Base-by-base conservation (phyloP, 2,797 vertebrate species). In the Clarias laeviceps region DNA sequence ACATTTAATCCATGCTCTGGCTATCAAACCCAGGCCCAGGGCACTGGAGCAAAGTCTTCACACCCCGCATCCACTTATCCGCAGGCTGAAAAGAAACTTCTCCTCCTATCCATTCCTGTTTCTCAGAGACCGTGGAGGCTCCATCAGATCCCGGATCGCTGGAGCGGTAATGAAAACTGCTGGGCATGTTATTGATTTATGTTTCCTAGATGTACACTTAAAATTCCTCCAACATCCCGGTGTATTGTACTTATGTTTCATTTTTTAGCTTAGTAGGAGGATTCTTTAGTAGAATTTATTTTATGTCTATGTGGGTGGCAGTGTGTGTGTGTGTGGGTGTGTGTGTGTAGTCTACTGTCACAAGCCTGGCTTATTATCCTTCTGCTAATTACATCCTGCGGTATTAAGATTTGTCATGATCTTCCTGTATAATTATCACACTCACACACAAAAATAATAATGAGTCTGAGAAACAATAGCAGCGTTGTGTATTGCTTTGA, bases 321-420 rank as follows among this genome's bases (percentile, higher is more conserved):
- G 29, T 34, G 64, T 40, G 82, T 12, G 15, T 45, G 70, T 32
- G 40, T 59, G 68, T n/a, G 45, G 24, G 76, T 57, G 59, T 82
- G 24, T 86, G 69, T 88, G 80, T 82, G 34, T 73, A 12, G 40
- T 17, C 73, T 68, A 29, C 80, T 86, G 73, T 84, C 70, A 84
- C 37, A 85, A 77, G 37, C 57, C 29, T 59, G 61, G 56, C 57
- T 86, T 83, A 85, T 87, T 85, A 83, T 83, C 82, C 69, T 65
- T 64, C 32, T 1, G 11, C 69, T 83, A 86, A 89, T 89, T 86
- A 73, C 64, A 85, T 83, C 69, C 82, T 88, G 80, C 70, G 54
- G 56, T 72, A 82, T 24, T 80, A 81, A 27, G 65, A 88, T 84
- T 82, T 83, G 82, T 87, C 72, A 83, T 82, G 84, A 88, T 90